Evolutionary conservation across 2,888 invertebrate species (phyloP).

Genomic region (Cerceris ruficornis): DNA sequence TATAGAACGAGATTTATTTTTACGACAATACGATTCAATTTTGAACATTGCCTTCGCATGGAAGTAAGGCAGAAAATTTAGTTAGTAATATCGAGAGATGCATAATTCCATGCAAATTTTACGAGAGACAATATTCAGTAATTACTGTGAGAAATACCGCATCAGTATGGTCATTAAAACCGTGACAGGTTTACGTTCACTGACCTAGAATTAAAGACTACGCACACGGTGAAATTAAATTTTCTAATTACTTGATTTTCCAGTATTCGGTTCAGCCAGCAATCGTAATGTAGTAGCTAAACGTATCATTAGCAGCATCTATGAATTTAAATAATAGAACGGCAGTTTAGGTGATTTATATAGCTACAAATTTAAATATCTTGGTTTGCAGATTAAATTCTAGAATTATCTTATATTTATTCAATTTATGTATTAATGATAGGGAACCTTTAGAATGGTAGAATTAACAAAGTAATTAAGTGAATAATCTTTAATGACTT

Average conservation of each 20-base stretch:
- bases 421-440: background rate
- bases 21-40: too few species aligned
- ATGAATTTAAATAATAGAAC: background rate
- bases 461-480: too few species aligned
- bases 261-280: background rate
- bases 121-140: background rate
- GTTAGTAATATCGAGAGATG: background rate
- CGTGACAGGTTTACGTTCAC: background rate
- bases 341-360: background rate
- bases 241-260: slow-evolving; percentile 1
- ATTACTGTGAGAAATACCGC: background rate
- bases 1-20: too few species aligned
- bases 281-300: background rate
- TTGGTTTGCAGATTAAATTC: too few species aligned
- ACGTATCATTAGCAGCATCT: background rate
- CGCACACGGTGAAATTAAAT: background rate
- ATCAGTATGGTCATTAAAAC: background rate
- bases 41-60: too few species aligned
- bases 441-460: too few species aligned
- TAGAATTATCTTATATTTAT: too few species aligned
- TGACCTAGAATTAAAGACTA: background rate
- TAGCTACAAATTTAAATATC: too few species aligned
- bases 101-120: background rate
- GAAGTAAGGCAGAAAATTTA: too few species aligned
- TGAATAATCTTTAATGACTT: too few species aligned